phyloP scores from a whole-genome alignment of 2,113 vertebrate genomes.

The Anser brachyrhynchus region DNA sequence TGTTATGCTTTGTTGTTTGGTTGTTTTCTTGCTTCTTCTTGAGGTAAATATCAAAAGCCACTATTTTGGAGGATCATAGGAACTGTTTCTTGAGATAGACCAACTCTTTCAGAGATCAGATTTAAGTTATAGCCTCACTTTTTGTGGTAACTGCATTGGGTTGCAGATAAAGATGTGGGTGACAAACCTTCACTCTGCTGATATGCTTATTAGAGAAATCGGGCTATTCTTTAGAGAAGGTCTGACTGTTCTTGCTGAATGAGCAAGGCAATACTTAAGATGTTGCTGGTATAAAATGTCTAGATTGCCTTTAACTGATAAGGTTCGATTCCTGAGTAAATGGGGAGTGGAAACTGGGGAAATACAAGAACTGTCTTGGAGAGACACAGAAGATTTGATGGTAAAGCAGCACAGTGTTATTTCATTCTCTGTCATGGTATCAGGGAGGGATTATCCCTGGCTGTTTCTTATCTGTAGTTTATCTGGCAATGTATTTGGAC shows the following conservation, averaged over 20 bases:
- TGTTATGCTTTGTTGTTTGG: background rate
- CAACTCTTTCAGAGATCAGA: background rate
- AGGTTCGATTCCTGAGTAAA: background rate
- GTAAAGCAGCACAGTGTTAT: background rate
- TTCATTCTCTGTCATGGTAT: constrained; percentile 13
- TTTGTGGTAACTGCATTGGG: background rate
- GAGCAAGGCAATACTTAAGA: background rate
- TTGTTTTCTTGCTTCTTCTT: background rate
- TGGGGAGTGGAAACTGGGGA: background rate
- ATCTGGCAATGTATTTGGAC: constrained; percentile 30
- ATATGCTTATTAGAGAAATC: background rate
- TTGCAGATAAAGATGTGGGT: background rate
- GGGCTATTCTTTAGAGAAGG: background rate
- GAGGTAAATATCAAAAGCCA: background rate
- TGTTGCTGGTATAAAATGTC: background rate
- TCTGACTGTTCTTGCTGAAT: background rate
- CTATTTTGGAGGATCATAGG: background rate
- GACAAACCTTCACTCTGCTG: background rate
- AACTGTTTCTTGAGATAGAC: background rate
- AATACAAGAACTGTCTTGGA: background rate
- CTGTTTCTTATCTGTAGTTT: constrained; percentile 52
- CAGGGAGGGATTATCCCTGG: constrained; percentile 15
- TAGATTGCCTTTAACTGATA: background rate
- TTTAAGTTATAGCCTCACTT: background rate
- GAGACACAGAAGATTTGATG: background rate